Evolutionary conservation across 2,797 vertebrate species (phyloP), one percentile per base, ranked within the genome.

Genomic region (Smutsia gigantea): DNA sequence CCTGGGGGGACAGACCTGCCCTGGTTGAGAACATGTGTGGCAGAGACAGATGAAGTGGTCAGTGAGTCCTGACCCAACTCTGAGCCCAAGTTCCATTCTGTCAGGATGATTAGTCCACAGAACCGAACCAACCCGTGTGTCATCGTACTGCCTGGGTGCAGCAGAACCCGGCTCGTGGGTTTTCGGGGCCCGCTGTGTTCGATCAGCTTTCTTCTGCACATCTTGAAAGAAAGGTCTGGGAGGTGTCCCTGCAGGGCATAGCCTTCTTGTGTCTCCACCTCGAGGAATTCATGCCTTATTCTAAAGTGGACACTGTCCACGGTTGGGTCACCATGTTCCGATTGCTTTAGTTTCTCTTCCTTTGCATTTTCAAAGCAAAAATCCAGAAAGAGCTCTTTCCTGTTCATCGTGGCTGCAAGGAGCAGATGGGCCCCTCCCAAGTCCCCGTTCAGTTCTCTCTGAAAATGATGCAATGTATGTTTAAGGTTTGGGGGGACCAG

Each of bases 281-380:
- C 49, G 57, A 37, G 23, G 13, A 64, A 21, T 64, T 77, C 15
- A 5, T 8, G 12, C 34, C 11, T 37, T 7, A 9, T 6, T 37
- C 46, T 39, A 77, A 9, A 37, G 7, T 37, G 57, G 4, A 31
- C 61, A 1, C 2, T 17, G 17, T 31, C 53, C 25, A 13, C 29
- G 17, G 63, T 19, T 19, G 46, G 25, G 53, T 49, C n/a, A 21
- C 68, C 4, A 12, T 37, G 42, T 46, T 51, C 31, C 25, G 17
- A 46, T 23, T 17, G 55, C 53, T 25, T 15, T 0, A 17, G 2
- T 42, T 72, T 82, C 31, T 39, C 29, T 34, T 17, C 39, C 9
- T n/a, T 71, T 86, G 84, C 71, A 23, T 39, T 55, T 57, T 42
- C 57, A 71, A 85, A 19, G n/a, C 75, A 69, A 51, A 71, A 61